Evolutionary conservation across 2,888 invertebrate species (phyloP), one percentile per base, ranked within the genome.

Genomic region (Pristionchus arcanus): DNA sequence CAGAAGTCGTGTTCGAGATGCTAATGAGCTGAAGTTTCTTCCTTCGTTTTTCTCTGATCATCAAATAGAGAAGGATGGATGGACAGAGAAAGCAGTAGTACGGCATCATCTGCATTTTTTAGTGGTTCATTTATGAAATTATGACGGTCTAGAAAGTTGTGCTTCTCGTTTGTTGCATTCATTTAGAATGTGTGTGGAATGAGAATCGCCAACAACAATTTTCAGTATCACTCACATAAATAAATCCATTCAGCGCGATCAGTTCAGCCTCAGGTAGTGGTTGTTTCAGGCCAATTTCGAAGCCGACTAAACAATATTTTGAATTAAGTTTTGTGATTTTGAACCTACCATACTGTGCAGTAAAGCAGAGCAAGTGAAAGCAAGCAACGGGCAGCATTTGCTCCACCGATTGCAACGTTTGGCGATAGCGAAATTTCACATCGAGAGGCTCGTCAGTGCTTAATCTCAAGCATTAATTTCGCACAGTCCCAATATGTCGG

Each of bases 1-100:
- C 77, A 9, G 81, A 53, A 53, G 15, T 49, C 2, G n/a, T 37
- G 1, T 37, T 49, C 49, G 81, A 81, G 16, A 49, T n/a, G n/a
- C n/a, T 28, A 15, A 11, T 53, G 13, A 81, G 28, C 28, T 81
- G 53, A 7, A 13, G 0, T 19, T 15, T 55, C 28, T 85, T 85
- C 59, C 25, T 34, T 37, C 37, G 59, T 13, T 85, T 55, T 13
- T 85, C 59, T 25, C 13, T 28, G 25, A 85, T 85, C 84, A 85
- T 85, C 11, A 59, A 21, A 28, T 15, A 59, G 0, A 85, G 59
- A 0, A 85, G 55, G 25, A 85, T 59, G 0, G 59, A 55, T 0
- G 84, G 59, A 19, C 84, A 85, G 0, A 85, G 5, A 34, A 85
- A n/a, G 84, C 84, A 85, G 84, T 85, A 85, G 25, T 63, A 85